These are phyloP conservation scores for Drosophila ohnishii DNA, from an alignment of 1,140 invertebrate species.

Conservation along the genomic window DNA sequence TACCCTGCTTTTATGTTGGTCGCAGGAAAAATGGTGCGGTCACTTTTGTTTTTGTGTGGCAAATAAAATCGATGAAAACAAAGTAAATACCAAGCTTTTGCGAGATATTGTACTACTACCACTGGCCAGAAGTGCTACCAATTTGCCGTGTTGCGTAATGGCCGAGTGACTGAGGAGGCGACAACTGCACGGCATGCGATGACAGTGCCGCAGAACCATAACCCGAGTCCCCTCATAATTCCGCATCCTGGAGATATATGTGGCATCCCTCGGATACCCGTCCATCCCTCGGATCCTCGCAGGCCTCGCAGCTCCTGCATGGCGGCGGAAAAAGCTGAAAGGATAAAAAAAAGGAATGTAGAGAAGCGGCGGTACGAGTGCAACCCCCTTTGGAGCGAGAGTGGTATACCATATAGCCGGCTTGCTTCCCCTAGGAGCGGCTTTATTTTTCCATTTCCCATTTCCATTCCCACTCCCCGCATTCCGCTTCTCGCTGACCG, in stretches of 20 bases:
- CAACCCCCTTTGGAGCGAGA: slow-evolving; percentile 27
- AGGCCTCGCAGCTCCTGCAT: slow-evolving; percentile 25
- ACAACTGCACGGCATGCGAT: slow-evolving; percentile 61
- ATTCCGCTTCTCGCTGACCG: slow-evolving; percentile 61
- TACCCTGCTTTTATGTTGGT: slow-evolving; percentile 15
- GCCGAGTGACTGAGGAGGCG: slow-evolving; percentile 57
- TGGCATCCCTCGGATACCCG: slow-evolving; percentile 22
- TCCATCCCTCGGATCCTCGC: slow-evolving; percentile 13
- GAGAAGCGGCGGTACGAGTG: slow-evolving; percentile 21
- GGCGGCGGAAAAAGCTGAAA: slow-evolving; percentile 35
- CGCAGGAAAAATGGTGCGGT: slow-evolving; percentile 1
- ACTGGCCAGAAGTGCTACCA: slow-evolving; percentile 14
- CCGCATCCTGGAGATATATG: slow-evolving; percentile 17
- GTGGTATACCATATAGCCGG: slow-evolving; percentile 16
- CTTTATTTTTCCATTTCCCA: slow-evolving; percentile 43
- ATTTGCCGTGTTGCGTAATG: slow-evolving; percentile 71
- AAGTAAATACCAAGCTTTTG: slow-evolving; percentile 2
- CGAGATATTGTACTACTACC: background rate
- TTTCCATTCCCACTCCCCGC: slow-evolving; percentile 9
- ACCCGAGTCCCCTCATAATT: slow-evolving; percentile 42
- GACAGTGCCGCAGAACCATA: slow-evolving; percentile 48
- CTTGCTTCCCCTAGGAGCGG: slow-evolving; percentile 36
- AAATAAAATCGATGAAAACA: slow-evolving; percentile 30
- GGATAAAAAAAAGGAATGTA: background rate
- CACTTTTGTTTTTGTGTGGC: background rate